Base-by-base conservation (phyloP, 2,888 invertebrate species). In the Dioctria rufipes region DNA sequence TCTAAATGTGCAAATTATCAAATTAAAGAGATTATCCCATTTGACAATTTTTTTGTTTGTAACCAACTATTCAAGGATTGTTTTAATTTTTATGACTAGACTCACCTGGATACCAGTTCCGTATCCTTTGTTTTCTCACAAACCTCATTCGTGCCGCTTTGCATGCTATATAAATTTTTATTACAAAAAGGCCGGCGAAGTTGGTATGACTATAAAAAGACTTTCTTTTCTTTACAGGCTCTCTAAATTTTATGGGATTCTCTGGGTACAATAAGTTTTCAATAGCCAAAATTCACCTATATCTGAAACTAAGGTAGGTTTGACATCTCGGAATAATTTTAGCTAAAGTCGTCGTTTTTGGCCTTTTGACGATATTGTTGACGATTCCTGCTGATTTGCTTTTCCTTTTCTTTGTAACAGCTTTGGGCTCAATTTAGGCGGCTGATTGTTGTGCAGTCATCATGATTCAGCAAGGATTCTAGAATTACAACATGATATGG, bases 21-120 rank as follows among this genome's bases (percentile, higher is more conserved):
- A 80, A 80, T 80, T 80, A 80, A 80, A 80, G 71, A 61, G 80
- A 80, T 80, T 80, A 80, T 61, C 60, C 42, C 4, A 42, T 42
- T 58, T 49, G 46, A 49, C 46, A 40, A 42, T n/a, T 25, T 58
- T 79, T 79, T 79, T 58, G 60, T 60, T 54, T 40, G 39, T 40
- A 61, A 61, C 37, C 37, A 25, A 37, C n/a, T 6, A 5, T 25
- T 54, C 37, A 39, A 39, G 25, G 71, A 6, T 11, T 39, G n/a
- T 37, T 67, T 78, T 66, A 25, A 51, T 71, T 40, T 65, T 65
- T 11, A 65, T 40, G 9, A 13, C 37, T 61, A 2, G 71, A 54
- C 40, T 54, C 5, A 40, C 6, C 51, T 60, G 9, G 9, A 51
- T 54, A n/a, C 6, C 37, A 5, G 5, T 37, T 54, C 9, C 11